Conservation (phyloP, 2,888 invertebrate species). For the Philereme vetulata region DNA sequence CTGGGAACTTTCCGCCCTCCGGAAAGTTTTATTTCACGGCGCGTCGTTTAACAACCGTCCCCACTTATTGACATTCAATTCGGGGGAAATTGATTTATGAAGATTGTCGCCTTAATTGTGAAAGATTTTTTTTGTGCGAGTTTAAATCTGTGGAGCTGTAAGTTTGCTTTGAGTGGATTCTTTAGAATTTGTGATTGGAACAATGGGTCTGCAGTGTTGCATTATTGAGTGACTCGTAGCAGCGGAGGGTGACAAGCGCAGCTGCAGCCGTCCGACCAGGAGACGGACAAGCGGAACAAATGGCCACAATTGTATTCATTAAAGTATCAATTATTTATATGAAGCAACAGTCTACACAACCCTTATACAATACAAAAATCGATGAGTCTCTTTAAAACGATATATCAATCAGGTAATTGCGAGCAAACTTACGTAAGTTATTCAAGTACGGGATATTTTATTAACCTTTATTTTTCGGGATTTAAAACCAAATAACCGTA, state of each 20-base stretch:
- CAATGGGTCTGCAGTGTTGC: conserved; percentile 66
- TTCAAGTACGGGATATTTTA: conserved; percentile 60
- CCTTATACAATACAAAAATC: conserved; percentile 2
- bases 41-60: conserved; percentile 82
- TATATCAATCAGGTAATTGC: conserved; percentile 8
- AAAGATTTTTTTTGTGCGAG: conserved; percentile 66
- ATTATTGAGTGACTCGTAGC: conserved; percentile 72
- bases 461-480: conserved; percentile 70
- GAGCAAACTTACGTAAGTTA: conserved; percentile 50
- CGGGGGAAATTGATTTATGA: conserved; percentile 84
- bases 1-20: conserved; percentile 79
- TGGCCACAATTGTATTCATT: conserved; percentile 60
- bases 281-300: conserved; percentile 72
- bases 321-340: conserved; percentile 42
- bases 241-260: conserved; percentile 53
- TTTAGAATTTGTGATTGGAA: conserved; percentile 47
- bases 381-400: conserved; percentile 8
- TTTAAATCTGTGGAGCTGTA: conserved; percentile 25
- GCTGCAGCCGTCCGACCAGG: conserved; percentile 66
- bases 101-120: conserved; percentile 82
- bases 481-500: conserved; percentile 75
- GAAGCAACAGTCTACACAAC: conserved; percentile 12
- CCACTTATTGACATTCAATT: conserved; percentile 84
- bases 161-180: conserved; percentile 29
- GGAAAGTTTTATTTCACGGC: conserved; percentile 83